Evolutionary conservation across 1,140 invertebrate genomes (phyloP), one percentile per base, ranked within the genome.

Genomic region (Portunus trituberculatus): DNA sequence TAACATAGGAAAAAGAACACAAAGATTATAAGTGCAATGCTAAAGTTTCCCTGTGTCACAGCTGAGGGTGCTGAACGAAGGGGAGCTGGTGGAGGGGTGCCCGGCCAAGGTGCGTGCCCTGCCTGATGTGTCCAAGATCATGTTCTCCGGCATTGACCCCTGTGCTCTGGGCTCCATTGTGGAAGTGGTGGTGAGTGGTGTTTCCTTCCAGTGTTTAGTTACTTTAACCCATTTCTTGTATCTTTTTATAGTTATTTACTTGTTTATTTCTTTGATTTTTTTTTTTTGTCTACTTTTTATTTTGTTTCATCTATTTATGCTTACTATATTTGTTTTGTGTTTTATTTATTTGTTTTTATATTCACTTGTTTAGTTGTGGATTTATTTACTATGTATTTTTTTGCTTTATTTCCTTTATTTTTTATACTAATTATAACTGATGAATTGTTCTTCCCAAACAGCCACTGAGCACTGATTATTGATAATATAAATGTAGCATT

Each of bases 111-210:
- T 99, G 97, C 97, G 99, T 96, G 98, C 99, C 4, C 97, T 99
- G 96, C 98, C 99, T 25, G 91, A 96, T 91, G 98, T 98, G 91
- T 98, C 98, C 97, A 98, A 99, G 86, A 98, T 98, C 92, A 98
- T 98, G 67, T 98, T 98, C 16, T 96, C 96, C 25, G 99, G 99
- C 94, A 99, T 99, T 97, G 99, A 99, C 91, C 99, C 99, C 31
- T 99, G 99, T 97, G 98, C 99, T 28, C 97, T 99, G 52, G 99
- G 99, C 96, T 99, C 98, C 93, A 98, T 99, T 91, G 99, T 99
- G 8, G 99, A 99, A 98, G 98, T 99, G 96, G 98, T 99, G 97
- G 99, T 99, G 97, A 98, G 98, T 97, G 98, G 6, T 28, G 39
- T 39, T 39, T 1, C 39, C 6, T 39, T 39, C 6, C 1, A 28